Evolutionary conservation across 2,113 vertebrate species (phyloP).

Genomic region (Oncorhynchus masou): DNA sequence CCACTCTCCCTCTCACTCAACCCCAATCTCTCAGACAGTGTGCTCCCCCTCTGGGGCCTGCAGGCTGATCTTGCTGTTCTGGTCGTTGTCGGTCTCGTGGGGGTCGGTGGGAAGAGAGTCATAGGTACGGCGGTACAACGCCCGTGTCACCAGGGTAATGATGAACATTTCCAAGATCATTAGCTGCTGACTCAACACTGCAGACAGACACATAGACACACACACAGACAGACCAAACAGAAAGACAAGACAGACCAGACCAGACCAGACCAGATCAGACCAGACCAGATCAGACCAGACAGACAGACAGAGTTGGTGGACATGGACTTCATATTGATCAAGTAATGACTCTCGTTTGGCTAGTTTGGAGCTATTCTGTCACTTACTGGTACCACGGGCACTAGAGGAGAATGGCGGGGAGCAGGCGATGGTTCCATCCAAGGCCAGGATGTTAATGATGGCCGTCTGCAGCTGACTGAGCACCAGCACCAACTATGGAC

Average conservation of each 20-base stretch:
- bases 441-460: slow-evolving; percentile 82
- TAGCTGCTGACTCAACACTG: slow-evolving; percentile 77
- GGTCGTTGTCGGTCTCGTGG: slow-evolving; percentile 32
- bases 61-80: slow-evolving; percentile 24
- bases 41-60: slow-evolving; percentile 42
- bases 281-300: too few relatives aligned
- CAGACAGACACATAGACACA: too few relatives aligned
- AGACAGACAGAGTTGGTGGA: not conserved
- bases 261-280: too few relatives aligned
- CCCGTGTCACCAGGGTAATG: slow-evolving; percentile 67
- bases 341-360: not conserved
- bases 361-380: not conserved
- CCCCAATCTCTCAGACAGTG: slow-evolving; percentile 39
- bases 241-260: too few relatives aligned
- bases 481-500: slow-evolving; percentile 77
- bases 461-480: slow-evolving; percentile 84
- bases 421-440: slow-evolving; percentile 77
- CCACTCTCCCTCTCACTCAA: not conserved
- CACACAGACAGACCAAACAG: not conserved
- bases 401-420: slow-evolving; percentile 79
- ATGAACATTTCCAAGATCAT: slow-evolving; percentile 80
- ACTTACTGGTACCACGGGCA: slow-evolving; percentile 81
- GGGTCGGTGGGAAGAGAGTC: slow-evolving; percentile 44
- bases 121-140: slow-evolving; percentile 70
- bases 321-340: not conserved